Conservation (phyloP, 2,888 invertebrate genomes). For the Byasa hedistus region DNA sequence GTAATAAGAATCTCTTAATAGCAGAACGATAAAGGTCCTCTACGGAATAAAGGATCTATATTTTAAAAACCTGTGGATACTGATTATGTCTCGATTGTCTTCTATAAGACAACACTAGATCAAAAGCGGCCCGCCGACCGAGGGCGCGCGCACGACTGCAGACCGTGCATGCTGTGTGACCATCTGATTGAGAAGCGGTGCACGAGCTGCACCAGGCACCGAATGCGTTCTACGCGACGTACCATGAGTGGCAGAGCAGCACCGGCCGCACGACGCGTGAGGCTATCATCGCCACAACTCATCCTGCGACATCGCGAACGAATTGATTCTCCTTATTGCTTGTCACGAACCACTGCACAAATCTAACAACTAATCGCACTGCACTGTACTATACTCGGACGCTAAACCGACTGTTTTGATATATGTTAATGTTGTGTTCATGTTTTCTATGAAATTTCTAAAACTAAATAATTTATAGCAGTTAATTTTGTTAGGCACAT, state of each 20-base stretch:
- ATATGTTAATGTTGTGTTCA: not conserved
- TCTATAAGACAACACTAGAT: too few relatives aligned
- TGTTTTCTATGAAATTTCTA: slow-evolving; percentile 9
- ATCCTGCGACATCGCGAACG: slow-evolving; percentile 67
- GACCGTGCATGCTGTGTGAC: too few relatives aligned
- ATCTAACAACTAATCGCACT: slow-evolving; percentile 35
- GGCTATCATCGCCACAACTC: slow-evolving; percentile 68
- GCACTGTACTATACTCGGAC: slow-evolving; percentile 36
- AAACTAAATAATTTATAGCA: not conserved
- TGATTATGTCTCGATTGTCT: too few relatives aligned
- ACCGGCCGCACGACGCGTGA: slow-evolving; percentile 48
- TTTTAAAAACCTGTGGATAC: too few relatives aligned
- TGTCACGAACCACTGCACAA: slow-evolving; percentile 18
- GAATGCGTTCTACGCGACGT: too few relatives aligned
- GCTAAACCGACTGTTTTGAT: slow-evolving; percentile 32
- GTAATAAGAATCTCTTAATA: too few relatives aligned
- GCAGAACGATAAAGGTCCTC: too few relatives aligned
- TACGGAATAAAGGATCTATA: too few relatives aligned
- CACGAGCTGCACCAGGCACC: too few relatives aligned
- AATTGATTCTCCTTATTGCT: slow-evolving; percentile 24
- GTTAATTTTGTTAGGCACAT: slow-evolving; percentile 22
- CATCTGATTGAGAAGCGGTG: too few relatives aligned
- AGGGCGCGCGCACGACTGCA: too few relatives aligned
- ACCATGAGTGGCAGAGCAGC: slow-evolving; percentile 73
- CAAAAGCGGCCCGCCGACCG: too few relatives aligned